Conservation (phyloP, 53 echinoderm and acorn worm genomes). For the Antedon mediterranea region DNA sequence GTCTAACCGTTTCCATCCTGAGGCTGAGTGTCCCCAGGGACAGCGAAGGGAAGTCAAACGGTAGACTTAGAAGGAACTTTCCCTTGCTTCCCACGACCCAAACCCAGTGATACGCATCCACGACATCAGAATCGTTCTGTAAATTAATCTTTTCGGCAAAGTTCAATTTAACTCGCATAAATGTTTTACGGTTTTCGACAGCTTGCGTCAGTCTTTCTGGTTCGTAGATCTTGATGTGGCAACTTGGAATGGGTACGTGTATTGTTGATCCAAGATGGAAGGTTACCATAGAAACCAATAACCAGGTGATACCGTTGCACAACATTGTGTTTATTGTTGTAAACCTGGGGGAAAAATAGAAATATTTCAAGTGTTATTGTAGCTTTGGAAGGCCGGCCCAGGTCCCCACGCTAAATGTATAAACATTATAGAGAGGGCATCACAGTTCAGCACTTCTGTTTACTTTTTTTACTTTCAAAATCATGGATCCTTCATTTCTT, state of each 20-base stretch:
- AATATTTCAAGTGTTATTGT: too few relatives aligned
- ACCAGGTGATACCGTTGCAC: not conserved
- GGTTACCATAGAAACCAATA: not conserved
- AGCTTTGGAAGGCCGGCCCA: too few relatives aligned
- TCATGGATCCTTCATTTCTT: too few relatives aligned
- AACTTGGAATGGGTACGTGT: not conserved
- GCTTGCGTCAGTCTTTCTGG: not conserved
- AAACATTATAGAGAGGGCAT: too few relatives aligned
- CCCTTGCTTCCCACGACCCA: conserved; percentile 62
- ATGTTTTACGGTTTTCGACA: not conserved
- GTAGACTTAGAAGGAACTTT: conserved; percentile 46
- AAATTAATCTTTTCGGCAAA: not conserved
- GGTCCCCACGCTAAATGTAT: too few relatives aligned
- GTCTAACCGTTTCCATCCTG: conserved; percentile 26
- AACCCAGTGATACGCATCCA: conserved; percentile 64
- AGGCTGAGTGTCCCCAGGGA: conserved; percentile 48
- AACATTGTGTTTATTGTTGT: not conserved
- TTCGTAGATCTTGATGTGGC: not conserved
- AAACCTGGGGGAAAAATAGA: not conserved
- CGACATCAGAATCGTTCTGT: conserved; percentile 19
- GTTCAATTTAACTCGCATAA: not conserved
- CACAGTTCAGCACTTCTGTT: too few relatives aligned
- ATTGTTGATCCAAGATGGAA: not conserved
- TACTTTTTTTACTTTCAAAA: too few relatives aligned
- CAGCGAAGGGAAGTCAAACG: conserved; percentile 72